These are phyloP conservation scores for Rhingia campestris DNA, from an alignment of 2,888 invertebrate genomes.

Conservation along the genomic window DNA sequence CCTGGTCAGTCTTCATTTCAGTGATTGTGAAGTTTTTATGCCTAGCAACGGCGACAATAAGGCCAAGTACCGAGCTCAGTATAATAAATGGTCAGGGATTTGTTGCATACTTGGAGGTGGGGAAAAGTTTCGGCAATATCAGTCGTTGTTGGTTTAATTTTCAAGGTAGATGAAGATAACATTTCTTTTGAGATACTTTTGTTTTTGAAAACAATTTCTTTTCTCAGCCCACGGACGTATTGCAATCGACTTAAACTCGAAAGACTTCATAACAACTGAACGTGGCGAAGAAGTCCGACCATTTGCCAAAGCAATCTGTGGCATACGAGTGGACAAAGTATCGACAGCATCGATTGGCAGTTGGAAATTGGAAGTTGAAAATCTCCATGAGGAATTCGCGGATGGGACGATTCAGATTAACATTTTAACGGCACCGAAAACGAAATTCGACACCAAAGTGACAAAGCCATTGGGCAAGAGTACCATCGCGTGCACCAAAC, in stretches of 20 bases:
- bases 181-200: neutral
- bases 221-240: conserved; percentile 61
- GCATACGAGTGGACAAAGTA: conserved; percentile 75
- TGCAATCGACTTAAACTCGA: conserved; percentile 72
- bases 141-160: conserved; percentile 76
- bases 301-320: conserved; percentile 74
- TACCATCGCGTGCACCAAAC: conserved; percentile 73
- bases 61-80: conserved; percentile 68
- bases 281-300: conserved; percentile 75
- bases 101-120: conserved; percentile 75
- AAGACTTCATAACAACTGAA: conserved; percentile 64
- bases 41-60: conserved; percentile 49
- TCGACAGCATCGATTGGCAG: conserved; percentile 71
- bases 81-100: conserved; percentile 75
- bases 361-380: conserved; percentile 72
- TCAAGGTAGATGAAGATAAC: conserved; percentile 62
- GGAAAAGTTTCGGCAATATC: conserved; percentile 74
- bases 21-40: neutral
- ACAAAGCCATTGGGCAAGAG: conserved; percentile 73
- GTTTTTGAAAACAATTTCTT: neutral
- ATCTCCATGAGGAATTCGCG: conserved; percentile 57
- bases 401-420: conserved; percentile 60
- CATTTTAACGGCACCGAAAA: conserved; percentile 68
- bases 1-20: conserved; percentile 1
- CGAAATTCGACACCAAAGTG: conserved; percentile 73